Evolutionary conservation across 2,113 vertebrate genomes (phyloP).

Genomic region (Seriola rivoliana): DNA sequence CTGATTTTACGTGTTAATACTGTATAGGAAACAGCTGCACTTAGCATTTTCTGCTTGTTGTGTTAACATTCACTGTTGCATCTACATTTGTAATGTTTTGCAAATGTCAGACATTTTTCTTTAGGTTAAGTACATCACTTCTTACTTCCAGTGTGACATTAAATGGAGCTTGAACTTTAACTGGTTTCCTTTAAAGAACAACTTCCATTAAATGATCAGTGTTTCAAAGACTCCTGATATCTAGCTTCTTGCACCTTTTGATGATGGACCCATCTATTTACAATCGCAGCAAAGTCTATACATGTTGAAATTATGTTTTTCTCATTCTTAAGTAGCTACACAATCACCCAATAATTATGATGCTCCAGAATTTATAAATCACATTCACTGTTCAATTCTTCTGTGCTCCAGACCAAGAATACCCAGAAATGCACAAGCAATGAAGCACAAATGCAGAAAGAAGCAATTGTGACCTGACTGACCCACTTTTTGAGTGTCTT

Average conservation of each 20-base stretch:
- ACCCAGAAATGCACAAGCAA: background rate
- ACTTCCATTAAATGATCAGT: background rate
- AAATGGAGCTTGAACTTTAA: background rate
- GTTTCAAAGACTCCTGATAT: background rate
- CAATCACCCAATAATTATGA: background rate
- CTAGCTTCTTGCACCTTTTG: background rate
- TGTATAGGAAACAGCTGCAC: background rate
- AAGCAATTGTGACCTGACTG: constrained; percentile 7
- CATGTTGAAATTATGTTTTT: background rate
- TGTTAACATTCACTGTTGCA: constrained; percentile 6
- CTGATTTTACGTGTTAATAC: constrained; percentile 20
- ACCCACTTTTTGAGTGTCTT: constrained; percentile 15
- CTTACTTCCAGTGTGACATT: background rate
- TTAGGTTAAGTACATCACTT: background rate
- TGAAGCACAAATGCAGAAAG: background rate
- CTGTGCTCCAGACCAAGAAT: background rate
- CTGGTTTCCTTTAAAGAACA: background rate
- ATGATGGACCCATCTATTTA: background rate
- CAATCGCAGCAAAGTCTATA: background rate
- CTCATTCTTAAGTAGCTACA: background rate
- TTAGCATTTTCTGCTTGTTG: constrained; percentile 12
- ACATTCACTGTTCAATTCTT: background rate
- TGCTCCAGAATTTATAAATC: background rate
- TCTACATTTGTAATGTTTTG: background rate
- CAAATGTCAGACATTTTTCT: constrained; percentile 17